Evolutionary conservation across 1,140 invertebrate genomes (phyloP), one percentile per base, ranked within the genome.

Genomic region (Drosophila sproati): DNA sequence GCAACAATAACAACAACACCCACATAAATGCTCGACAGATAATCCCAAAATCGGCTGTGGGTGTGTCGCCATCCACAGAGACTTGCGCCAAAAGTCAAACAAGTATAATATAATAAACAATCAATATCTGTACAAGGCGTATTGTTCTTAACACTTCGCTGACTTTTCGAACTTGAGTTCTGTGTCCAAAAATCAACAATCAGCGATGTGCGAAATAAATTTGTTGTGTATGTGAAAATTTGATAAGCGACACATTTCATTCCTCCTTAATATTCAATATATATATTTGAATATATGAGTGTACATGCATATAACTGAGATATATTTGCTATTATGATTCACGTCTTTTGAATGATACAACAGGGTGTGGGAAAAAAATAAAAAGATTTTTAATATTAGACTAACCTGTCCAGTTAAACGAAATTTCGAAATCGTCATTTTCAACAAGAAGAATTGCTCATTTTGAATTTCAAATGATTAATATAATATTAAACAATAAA

Each of bases 41-140:
- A 77, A 88, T 70, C 77, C 66, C 54, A 61, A 72, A 52, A 68
- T 31, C 59, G 35, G 8, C 51, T 73, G 63, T 87, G 82, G 82
- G 78, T 82, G 79, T 88, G 82, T 82, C 68, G 50, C 20, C 47
- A 43, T 28, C 41, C 41, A 4, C 10, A 12, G 31, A 10, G 57
- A 37, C 54, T 37, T 73, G 54, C 63, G 47, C 75, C 73, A 59
- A 71, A 78, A 75, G 79, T 59, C 64, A 73, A 62, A 55, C 80
- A 80, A 80, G 80, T 82, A 78, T 68, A 73, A 61, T 73, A 51
- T 64, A 52, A 73, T 78, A 76, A 82, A 87, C 71, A 82, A 72
- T 76, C 45, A 57, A 20, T 62, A 47, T 54, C 62, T 71, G 32
- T 73, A 87, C 73, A 87, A 55, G 75, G 82, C 50, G 35, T 71